phyloP scores from a whole-genome alignment of 2,888 invertebrate species.

The Ochropleura plecta region DNA sequence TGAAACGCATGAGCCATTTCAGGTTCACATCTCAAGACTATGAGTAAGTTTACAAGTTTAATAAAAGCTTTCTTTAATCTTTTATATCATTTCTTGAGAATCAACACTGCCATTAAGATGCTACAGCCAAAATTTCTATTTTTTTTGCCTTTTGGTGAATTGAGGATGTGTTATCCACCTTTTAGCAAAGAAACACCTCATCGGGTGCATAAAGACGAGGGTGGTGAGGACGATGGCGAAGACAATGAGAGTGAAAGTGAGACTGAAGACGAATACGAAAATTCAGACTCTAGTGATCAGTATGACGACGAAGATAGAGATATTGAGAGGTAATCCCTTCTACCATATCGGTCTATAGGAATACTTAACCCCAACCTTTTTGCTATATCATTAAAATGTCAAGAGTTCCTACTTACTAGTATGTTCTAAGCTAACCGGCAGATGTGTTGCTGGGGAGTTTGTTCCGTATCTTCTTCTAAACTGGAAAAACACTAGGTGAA shows the following conservation, averaged over 20 bases:
- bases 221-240: conserved; percentile 64
- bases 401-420: too few relatives aligned
- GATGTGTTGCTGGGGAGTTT: too few relatives aligned
- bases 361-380: too few relatives aligned
- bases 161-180: not conserved
- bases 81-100: not conserved
- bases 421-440: too few relatives aligned
- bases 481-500: too few relatives aligned
- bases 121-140: not conserved
- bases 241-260: conserved; percentile 69
- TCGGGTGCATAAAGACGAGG: conserved; percentile 63
- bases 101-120: not conserved
- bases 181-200: conserved; percentile 67
- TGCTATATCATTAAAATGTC: too few relatives aligned
- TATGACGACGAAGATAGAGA: conserved; percentile 74
- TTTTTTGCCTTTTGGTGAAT: not conserved
- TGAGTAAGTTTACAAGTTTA: conserved; percentile 77
- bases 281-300: conserved; percentile 71
- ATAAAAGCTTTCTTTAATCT: not conserved
- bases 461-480: too few relatives aligned
- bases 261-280: conserved; percentile 75
- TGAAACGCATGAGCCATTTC: conserved; percentile 82
- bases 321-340: conserved; percentile 73
- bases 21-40: conserved; percentile 76
- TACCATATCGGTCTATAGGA: not conserved